Evolutionary conservation across 1,140 invertebrate genomes (phyloP).

Genomic region (Hyposmocoma kahamanoa): DNA sequence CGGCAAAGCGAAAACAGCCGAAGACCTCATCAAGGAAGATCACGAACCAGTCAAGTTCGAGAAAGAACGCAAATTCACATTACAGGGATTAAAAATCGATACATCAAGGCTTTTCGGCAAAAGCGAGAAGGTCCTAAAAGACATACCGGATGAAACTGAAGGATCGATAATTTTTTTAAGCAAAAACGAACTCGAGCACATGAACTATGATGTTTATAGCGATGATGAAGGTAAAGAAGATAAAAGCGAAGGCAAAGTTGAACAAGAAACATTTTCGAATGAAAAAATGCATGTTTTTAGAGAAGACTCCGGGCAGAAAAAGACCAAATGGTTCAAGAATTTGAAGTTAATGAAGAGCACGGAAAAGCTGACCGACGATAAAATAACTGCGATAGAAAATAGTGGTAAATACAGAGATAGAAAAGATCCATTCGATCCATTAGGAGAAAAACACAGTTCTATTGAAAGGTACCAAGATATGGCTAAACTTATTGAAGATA

Average conservation of each 20-base stretch:
- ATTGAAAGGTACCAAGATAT: conserved; percentile 77
- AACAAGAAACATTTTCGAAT: conserved; percentile 56
- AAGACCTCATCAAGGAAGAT: conserved; percentile 68
- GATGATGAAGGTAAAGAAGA: conserved; percentile 68
- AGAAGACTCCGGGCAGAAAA: conserved; percentile 70
- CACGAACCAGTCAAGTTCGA: conserved; percentile 71
- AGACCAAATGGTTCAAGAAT: conserved; percentile 76
- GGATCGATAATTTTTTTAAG: conserved; percentile 77
- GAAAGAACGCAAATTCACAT: conserved; percentile 71
- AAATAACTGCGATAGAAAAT: conserved; percentile 63
- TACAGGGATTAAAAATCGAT: conserved; percentile 70
- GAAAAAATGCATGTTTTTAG: conserved; percentile 76
- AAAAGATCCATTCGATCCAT: conserved; percentile 69
- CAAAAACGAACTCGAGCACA: conserved; percentile 76
- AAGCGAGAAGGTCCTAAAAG: conserved; percentile 70
- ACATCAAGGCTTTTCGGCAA: conserved; percentile 68
- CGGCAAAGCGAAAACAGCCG: conserved; percentile 56
- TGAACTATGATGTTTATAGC: conserved; percentile 72
- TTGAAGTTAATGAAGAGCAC: conserved; percentile 66
- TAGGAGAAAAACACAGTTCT: conserved; percentile 68
- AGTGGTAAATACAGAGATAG: conserved; percentile 58
- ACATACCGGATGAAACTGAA: conserved; percentile 77
- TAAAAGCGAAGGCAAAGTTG: conserved; percentile 45
- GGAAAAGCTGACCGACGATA: conserved; percentile 52
- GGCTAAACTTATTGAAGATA: conserved; percentile 76